These are phyloP conservation scores for Propithecus perrieri DNA, from an alignment of 2,797 vertebrate genomes.

Conservation along the genomic window DNA sequence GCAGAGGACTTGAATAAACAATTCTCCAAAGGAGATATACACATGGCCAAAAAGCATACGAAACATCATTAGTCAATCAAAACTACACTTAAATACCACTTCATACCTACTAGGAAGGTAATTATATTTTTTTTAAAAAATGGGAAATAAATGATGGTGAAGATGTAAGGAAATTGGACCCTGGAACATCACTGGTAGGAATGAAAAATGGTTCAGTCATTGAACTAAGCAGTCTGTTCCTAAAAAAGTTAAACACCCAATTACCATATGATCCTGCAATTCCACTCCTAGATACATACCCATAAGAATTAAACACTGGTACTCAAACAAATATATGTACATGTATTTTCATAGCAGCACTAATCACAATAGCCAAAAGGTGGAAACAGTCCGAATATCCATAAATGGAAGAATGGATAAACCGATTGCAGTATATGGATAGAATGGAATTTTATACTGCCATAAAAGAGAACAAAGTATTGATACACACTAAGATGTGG, in stretches of 20 bases:
- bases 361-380: not conserved
- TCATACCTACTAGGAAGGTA: not conserved
- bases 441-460: too few relatives aligned
- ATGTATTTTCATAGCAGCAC: not conserved
- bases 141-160: not conserved
- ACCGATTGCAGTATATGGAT: too few relatives aligned
- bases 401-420: too few relatives aligned
- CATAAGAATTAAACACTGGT: not conserved
- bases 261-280: not conserved
- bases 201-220: not conserved
- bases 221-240: not conserved
- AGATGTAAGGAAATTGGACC: not conserved
- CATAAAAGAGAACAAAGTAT: not conserved
- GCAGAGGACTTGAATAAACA: not conserved
- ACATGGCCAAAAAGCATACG: not conserved
- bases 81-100: not conserved
- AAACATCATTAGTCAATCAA: not conserved
- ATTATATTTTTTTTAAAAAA: not conserved
- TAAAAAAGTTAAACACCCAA: not conserved
- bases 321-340: not conserved
- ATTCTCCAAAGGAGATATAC: not conserved
- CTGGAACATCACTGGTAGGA: not conserved
- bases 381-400: not conserved
- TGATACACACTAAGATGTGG: too few relatives aligned
- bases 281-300: not conserved